Evolutionary conservation across 2,888 invertebrate genomes (phyloP), one percentile per base, ranked within the genome.

Genomic region (Agonopterix heracliana): DNA sequence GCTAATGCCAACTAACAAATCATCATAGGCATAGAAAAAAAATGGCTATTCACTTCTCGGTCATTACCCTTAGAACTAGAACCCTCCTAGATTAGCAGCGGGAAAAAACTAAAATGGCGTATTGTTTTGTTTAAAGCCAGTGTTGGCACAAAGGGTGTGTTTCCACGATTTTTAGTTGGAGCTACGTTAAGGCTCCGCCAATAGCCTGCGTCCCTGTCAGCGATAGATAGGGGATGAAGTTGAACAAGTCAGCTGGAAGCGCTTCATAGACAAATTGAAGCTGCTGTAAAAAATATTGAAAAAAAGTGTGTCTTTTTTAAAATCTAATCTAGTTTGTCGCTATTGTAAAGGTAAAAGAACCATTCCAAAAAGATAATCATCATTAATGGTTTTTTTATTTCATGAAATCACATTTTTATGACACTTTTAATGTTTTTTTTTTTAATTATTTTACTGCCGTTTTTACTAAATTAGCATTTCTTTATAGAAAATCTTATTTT

Each of bases 201-300:
- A 82, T 81, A 51, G 76, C 67, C 62, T 60, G 57, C 64, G 68
- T 64, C 68, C 71, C 63, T 66, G 68, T 64, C 60, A 58, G 67
- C 63, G 51, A 81, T 82, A 82, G 82, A 83, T 81, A 84, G 83
- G 83, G 83, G 81, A 71, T 74, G 73, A 51, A 54, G 65, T 59
- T 41, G 54, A 57, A 64, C 65, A 64, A 63, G 50, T 50, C 53
- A 82, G 81, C 82, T 42, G 0, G 47, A 66, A 81, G 79, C 80
- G 83, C 81, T 81, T 81, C 71, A 79, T 83, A 83, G 83, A 70
- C 50, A 63, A 68, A 48, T 35, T 17, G 14, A 8, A 10, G 12
- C 8, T 61, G 62, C 65, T 65, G 59, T 57, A 52, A 42, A 7
- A 26, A 5, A 26, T 26, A 26, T 26, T 26, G 26, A 26, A 26